Percentiles rank a stretch among this genome's conserved stretches.
Conservation (phyloP, 2,113 vertebrate species). For the Emydocephalus ijimae region DNA sequence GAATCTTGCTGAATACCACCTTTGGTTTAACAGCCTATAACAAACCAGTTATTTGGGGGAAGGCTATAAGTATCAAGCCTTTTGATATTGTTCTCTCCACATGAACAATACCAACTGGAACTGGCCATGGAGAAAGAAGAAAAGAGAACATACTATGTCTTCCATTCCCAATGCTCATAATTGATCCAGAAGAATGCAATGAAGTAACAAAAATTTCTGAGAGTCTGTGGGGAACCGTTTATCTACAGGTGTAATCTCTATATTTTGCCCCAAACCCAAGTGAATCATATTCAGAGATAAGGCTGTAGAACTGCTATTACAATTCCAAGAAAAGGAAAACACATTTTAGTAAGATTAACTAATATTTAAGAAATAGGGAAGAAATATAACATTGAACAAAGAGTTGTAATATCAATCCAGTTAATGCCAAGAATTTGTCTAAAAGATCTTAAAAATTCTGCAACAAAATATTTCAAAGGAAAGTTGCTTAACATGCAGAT, state of each 20-base stretch:
- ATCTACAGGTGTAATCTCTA: not conserved
- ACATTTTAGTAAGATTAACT: not conserved
- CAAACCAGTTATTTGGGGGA: not conserved
- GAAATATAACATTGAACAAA: not conserved
- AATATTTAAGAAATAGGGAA: not conserved
- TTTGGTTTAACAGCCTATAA: not conserved
- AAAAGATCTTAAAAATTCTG: conserved; percentile 20
- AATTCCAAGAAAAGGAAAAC: not conserved
- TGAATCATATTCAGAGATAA: not conserved
- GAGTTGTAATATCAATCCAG: not conserved
- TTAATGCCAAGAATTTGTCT: not conserved
- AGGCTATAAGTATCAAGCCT: not conserved
- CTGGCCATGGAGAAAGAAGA: not conserved
- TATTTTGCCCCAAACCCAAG: not conserved
- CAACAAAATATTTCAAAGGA: conserved; percentile 37
- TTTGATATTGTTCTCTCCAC: not conserved
- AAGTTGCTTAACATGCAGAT: conserved; percentile 45
- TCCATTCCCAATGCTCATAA: not conserved
- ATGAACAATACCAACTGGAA: not conserved
- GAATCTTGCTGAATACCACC: no score
- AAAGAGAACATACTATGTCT: not conserved
- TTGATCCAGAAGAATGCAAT: not conserved
- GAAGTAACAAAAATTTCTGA: not conserved
- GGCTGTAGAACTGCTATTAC: not conserved
- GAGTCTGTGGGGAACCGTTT: not conserved